Conservation (phyloP, 2,797 vertebrate species). For the Pipistrellus pipistrellus region DNA sequence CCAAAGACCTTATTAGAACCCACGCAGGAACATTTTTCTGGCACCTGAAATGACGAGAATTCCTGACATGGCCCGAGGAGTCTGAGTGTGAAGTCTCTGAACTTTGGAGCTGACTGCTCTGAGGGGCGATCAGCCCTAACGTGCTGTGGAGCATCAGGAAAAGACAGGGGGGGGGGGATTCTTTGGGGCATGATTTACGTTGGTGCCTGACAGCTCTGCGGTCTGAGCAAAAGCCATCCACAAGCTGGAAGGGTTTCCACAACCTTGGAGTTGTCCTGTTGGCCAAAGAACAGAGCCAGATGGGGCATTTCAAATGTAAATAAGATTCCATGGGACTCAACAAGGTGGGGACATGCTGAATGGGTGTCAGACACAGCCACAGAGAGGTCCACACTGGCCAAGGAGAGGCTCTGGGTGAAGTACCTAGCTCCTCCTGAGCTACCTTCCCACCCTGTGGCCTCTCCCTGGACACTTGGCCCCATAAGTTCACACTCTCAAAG, state of each 20-base stretch:
- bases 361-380: background rate
- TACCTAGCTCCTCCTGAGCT: rapidly evolving
- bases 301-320: background rate
- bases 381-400: background rate
- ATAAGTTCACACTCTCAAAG: background rate
- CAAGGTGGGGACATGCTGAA: rapidly evolving
- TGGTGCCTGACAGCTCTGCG: background rate
- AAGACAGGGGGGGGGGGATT: background rate
- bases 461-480: background rate
- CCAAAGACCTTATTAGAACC: slow-evolving; percentile 65
- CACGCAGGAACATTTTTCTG: background rate
- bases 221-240: background rate
- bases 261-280: background rate
- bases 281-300: slow-evolving; percentile 27
- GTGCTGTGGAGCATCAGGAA: background rate
- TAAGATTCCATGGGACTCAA: slow-evolving; percentile 1
- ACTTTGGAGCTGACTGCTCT: background rate
- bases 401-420: background rate
- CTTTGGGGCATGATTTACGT: rapidly evolving
- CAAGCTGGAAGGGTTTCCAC: background rate
- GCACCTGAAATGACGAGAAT: background rate
- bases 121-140: background rate
- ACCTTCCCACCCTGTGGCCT: rapidly evolving
- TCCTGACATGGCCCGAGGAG: background rate
- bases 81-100: background rate